These are phyloP conservation scores for Sebastes variabilis DNA, from an alignment of 2,797 vertebrate genomes.

Conservation along the genomic window DNA sequence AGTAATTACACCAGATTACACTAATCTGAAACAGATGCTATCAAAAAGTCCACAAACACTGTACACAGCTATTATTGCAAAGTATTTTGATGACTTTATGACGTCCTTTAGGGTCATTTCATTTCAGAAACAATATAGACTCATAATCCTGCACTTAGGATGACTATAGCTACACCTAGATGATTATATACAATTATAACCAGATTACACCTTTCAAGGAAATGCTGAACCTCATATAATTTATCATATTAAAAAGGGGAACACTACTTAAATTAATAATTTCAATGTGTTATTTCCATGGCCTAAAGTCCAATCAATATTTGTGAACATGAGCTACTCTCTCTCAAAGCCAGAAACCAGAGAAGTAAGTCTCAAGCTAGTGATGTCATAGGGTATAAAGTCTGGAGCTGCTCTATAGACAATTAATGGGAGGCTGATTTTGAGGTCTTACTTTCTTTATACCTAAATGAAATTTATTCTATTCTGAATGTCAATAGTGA, in stretches of 20 bases:
- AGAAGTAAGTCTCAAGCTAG: too few species aligned
- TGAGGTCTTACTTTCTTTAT: too few species aligned
- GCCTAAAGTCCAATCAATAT: too few species aligned
- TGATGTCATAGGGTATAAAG: too few species aligned
- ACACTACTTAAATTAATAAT: too few species aligned
- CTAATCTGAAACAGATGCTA: slow-evolving; percentile 25
- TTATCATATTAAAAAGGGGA: neutral
- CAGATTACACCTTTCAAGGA: neutral
- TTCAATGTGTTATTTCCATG: too few species aligned
- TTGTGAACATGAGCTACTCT: too few species aligned
- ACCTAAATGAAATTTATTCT: too few species aligned
- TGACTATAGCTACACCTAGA: neutral
- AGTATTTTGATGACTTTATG: neutral
- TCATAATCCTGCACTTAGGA: neutral
- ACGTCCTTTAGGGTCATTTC: rapidly evolving
- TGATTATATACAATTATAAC: neutral
- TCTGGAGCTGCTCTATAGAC: too few species aligned
- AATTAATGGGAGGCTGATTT: too few species aligned
- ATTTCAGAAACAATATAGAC: neutral
- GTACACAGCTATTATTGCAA: neutral
- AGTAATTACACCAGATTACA: slow-evolving; percentile 23
- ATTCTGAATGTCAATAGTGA: too few species aligned
- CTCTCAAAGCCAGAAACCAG: too few species aligned
- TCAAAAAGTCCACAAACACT: neutral
- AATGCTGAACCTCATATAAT: neutral